Conservation (phyloP, 2,888 invertebrate species). For the Troilus luridus region DNA sequence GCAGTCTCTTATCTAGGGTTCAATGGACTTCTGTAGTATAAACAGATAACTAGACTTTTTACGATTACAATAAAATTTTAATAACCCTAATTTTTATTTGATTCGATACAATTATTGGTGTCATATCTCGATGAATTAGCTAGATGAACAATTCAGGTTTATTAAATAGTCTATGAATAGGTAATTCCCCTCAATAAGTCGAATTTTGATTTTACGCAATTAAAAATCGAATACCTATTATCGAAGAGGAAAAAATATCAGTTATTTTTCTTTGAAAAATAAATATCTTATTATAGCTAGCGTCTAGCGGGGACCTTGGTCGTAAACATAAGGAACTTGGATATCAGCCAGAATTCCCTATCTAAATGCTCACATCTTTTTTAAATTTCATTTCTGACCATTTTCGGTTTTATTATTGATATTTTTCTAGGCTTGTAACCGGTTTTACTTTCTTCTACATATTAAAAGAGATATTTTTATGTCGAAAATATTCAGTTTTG, state of each 20-base stretch:
- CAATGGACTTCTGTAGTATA: not conserved
- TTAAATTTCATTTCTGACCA: not conserved
- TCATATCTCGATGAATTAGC: not conserved
- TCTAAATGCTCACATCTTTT: not conserved
- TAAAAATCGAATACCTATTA: not conserved
- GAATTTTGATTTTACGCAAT: not conserved
- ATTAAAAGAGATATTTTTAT: too few species aligned
- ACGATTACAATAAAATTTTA: not conserved
- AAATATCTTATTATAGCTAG: not conserved
- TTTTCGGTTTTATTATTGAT: not conserved
- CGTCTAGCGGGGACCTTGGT: not conserved
- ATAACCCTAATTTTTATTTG: not conserved
- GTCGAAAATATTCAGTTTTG: too few species aligned
- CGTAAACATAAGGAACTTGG: not conserved
- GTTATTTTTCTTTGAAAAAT: not conserved
- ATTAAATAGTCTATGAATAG: not conserved
- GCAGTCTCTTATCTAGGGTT: not conserved
- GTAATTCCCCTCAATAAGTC: not conserved
- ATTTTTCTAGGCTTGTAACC: not conserved
- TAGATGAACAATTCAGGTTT: not conserved
- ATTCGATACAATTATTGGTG: not conserved
- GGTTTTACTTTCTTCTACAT: too few species aligned
- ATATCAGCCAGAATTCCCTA: not conserved
- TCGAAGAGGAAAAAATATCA: not conserved
- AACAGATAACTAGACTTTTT: not conserved